Evolutionary conservation across 2,113 vertebrate species (phyloP).

Genomic region (Sebastes fasciatus): DNA sequence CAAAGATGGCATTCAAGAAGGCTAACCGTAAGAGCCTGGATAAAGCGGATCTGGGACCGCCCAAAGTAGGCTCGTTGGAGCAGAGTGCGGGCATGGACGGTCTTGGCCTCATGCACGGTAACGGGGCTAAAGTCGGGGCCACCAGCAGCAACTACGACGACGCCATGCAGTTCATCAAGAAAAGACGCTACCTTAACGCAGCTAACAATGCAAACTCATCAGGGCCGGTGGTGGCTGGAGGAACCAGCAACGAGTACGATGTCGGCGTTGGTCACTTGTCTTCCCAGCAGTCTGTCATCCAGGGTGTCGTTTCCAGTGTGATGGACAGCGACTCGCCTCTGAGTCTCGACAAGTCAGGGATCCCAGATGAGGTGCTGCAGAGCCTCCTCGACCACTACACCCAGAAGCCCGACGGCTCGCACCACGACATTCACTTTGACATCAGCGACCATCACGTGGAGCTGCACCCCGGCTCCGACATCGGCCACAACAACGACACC

Average conservation of each 20-base stretch:
- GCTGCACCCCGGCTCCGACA: constrained; percentile 86
- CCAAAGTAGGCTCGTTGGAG: constrained; percentile 86
- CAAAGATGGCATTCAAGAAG: constrained; percentile 96
- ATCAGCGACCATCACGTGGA: constrained; percentile 92
- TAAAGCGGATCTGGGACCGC: constrained; percentile 86
- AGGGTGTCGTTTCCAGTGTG: constrained; percentile 90
- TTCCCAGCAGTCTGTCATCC: constrained; percentile 92
- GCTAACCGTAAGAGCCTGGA: constrained; percentile 89
- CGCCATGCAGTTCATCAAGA: constrained; percentile 99
- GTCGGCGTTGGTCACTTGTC: constrained; percentile 89
- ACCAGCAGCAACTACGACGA: constrained; percentile 95
- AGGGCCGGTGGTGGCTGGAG: constrained; percentile 39
- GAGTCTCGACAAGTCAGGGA: constrained; percentile 94
- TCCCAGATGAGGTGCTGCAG: constrained; percentile 97
- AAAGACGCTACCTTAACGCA: constrained; percentile 94
- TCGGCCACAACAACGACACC: constrained; percentile 83
- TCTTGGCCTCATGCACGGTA: constrained; percentile 89
- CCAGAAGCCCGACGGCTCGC: constrained; percentile 89
- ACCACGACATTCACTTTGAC: constrained; percentile 93
- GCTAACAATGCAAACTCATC: constrained; percentile 75
- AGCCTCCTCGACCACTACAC: constrained; percentile 97
- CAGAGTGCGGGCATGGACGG: constrained; percentile 84
- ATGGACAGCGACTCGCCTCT: constrained; percentile 90
- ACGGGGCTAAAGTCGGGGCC: constrained; percentile 86
- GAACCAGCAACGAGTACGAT: constrained; percentile 89